Evolutionary conservation across 2,888 invertebrate genomes (phyloP).

Genomic region (Phlogophora meticulosa): DNA sequence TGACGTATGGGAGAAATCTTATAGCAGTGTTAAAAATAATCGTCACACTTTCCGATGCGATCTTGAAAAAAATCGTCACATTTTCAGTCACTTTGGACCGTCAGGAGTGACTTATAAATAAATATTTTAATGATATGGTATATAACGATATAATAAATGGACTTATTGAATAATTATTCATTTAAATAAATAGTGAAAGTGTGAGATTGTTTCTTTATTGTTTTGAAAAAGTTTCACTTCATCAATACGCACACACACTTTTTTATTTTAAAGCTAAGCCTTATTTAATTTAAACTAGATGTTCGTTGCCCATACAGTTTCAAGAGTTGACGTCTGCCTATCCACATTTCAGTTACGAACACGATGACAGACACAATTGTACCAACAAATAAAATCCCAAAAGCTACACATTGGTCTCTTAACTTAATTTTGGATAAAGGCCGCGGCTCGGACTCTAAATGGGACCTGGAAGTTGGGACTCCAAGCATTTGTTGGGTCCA

Average conservation of each 20-base stretch:
- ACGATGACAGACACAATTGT: constrained; percentile 30
- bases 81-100: no score
- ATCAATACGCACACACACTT: no score
- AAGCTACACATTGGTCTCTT: constrained; percentile 68
- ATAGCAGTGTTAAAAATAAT: no score
- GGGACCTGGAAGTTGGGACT: constrained; percentile 53
- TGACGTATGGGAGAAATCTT: no score
- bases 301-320: constrained; percentile 2
- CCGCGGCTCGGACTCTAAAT: constrained; percentile 63
- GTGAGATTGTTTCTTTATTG: not conserved
- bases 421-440: constrained; percentile 63
- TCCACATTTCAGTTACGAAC: constrained; percentile 29
- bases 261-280: no score
- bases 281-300: constrained; percentile 4
- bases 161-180: no score
- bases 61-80: no score
- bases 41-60: no score
- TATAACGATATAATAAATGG: no score
- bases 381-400: constrained; percentile 62
- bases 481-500: constrained; percentile 73
- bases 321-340: constrained; percentile 15
- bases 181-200: no score
- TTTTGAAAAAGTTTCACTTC: not conserved
- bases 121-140: no score
- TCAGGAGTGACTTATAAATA: no score